These are phyloP conservation scores for Drosophila sordidula DNA, from an alignment of 2,888 invertebrate genomes.

Conservation along the genomic window DNA sequence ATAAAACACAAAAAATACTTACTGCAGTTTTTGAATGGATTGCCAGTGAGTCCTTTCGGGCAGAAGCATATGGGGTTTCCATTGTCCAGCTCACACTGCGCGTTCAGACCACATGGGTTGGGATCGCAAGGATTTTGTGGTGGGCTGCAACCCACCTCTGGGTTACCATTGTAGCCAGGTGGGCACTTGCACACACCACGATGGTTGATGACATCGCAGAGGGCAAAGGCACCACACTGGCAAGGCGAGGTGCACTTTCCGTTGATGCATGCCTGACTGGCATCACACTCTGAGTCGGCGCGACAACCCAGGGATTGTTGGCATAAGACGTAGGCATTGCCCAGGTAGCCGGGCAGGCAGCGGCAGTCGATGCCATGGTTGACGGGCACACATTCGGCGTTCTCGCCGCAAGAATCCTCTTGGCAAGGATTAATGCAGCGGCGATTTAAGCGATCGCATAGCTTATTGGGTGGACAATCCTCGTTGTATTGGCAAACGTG, in stretches of 20 bases:
- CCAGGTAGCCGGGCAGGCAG: slow-evolving; percentile 90
- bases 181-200: slow-evolving; percentile 93
- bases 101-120: slow-evolving; percentile 94
- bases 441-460: slow-evolving; percentile 93
- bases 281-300: slow-evolving; percentile 89
- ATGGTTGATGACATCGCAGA: slow-evolving; percentile 93
- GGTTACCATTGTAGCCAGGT: slow-evolving; percentile 92
- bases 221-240: slow-evolving; percentile 91
- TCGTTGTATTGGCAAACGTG: slow-evolving; percentile 94
- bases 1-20: slow-evolving; percentile 85
- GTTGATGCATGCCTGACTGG: slow-evolving; percentile 91
- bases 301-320: slow-evolving; percentile 89
- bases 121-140: slow-evolving; percentile 92
- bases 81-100: slow-evolving; percentile 93
- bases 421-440: slow-evolving; percentile 93
- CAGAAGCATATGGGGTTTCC: slow-evolving; percentile 95
- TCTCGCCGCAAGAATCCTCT: slow-evolving; percentile 92
- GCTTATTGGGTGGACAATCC: slow-evolving; percentile 94
- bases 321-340: slow-evolving; percentile 92
- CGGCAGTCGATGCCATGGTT: slow-evolving; percentile 92
- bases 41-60: slow-evolving; percentile 95
- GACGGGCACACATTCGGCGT: slow-evolving; percentile 91
- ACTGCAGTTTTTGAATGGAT: slow-evolving; percentile 96
- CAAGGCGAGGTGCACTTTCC: slow-evolving; percentile 92
- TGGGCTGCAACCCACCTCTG: slow-evolving; percentile 89